These are phyloP conservation scores for Sisyra nigra DNA, from an alignment of 2,888 invertebrate species.

Conservation along the genomic window DNA sequence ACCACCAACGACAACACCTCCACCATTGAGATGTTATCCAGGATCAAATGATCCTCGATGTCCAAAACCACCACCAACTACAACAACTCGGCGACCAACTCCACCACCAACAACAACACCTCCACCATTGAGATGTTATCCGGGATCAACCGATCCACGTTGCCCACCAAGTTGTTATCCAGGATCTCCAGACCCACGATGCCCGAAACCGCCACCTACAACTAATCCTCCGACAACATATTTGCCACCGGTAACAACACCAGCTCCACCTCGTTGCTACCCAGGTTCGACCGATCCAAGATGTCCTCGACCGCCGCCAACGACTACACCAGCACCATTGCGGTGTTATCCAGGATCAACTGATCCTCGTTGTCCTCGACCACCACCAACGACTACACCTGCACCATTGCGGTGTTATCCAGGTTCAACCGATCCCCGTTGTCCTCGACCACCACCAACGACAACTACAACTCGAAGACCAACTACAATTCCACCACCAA, in stretches of 20 bases:
- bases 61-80: constrained; percentile 5
- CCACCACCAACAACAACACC: not conserved
- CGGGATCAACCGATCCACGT: constrained; percentile 4
- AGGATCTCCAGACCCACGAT: constrained; percentile 23
- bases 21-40: constrained; percentile 3
- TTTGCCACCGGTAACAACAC: not conserved
- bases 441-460: constrained; percentile 17
- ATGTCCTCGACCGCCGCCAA: constrained; percentile 15
- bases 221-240: constrained; percentile 5
- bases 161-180: constrained; percentile 18
- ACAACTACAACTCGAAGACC: constrained; percentile 6
- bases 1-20: not conserved
- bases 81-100: constrained; percentile 6
- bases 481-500: constrained; percentile 13
- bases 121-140: constrained; percentile 2
- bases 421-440: constrained; percentile 23
- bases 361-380: constrained; percentile 17
- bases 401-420: constrained; percentile 24
- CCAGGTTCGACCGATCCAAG: constrained; percentile 24
- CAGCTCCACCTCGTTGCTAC: constrained; percentile 23
- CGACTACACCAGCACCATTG: constrained; percentile 15
- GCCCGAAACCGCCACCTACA: constrained; percentile 16
- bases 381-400: constrained; percentile 17
- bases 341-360: constrained; percentile 25
- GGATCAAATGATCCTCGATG: constrained; percentile 2